Evolutionary conservation across 2,888 invertebrate species (phyloP).

Genomic region (Harpalus rufipes): DNA sequence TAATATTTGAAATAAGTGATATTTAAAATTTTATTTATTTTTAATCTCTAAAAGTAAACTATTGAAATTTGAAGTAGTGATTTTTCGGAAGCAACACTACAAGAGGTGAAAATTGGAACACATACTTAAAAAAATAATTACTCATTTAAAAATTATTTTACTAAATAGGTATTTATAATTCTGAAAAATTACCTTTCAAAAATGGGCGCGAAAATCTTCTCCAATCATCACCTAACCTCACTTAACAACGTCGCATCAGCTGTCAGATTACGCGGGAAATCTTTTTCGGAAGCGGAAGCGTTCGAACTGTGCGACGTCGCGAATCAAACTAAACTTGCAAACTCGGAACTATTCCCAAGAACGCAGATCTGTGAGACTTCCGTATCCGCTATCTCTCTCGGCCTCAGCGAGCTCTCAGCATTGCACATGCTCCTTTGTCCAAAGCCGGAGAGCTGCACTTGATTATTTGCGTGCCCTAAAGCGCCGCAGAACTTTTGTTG

Average conservation of each 20-base stretch:
- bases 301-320: constrained; percentile 5
- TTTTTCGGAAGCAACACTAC: too few relatives aligned
- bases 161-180: too few relatives aligned
- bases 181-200: neutral
- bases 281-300: constrained; percentile 8
- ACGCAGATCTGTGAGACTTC: constrained; percentile 40
- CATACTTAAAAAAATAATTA: too few relatives aligned
- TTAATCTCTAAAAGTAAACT: too few relatives aligned
- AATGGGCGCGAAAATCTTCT: neutral
- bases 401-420: neutral
- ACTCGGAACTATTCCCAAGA: constrained; percentile 40
- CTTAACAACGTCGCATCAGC: constrained; percentile 10
- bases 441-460: constrained; percentile 7
- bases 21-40: too few relatives aligned
- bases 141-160: too few relatives aligned
- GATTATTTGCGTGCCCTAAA: constrained; percentile 13
- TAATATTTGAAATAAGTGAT: too few relatives aligned
- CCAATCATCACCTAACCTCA: neutral
- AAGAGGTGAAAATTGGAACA: too few relatives aligned
- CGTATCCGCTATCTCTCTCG: constrained; percentile 12
- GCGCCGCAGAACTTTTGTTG: constrained; percentile 22
- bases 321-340: constrained; percentile 36
- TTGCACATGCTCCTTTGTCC: constrained; percentile 36
- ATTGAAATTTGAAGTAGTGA: too few relatives aligned
- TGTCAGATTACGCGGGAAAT: constrained; percentile 21